Evolutionary conservation across 1,140 invertebrate genomes (phyloP).

Genomic region (Drosophila repleta): DNA sequence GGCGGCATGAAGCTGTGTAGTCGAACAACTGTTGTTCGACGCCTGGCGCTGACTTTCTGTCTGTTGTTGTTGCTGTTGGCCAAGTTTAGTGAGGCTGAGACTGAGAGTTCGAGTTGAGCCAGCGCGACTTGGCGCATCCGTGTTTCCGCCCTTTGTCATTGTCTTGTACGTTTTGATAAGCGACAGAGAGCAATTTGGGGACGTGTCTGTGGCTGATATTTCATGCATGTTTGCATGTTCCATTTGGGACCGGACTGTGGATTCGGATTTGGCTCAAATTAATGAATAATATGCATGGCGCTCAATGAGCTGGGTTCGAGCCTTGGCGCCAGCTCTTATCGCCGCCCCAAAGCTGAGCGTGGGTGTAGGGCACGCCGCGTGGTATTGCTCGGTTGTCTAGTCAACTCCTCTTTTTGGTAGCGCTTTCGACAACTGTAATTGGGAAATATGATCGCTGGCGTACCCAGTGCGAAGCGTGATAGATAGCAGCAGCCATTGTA

Average conservation of each 20-base stretch:
- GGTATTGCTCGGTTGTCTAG: neutral
- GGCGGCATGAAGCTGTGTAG: constrained; percentile 26
- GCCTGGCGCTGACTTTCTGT: constrained; percentile 44
- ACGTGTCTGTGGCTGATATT: constrained; percentile 63
- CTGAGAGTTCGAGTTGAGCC: neutral
- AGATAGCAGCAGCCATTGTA: constrained; percentile 39
- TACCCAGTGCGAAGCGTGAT: constrained; percentile 30
- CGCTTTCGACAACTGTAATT: constrained; percentile 36
- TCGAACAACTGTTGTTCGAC: constrained; percentile 75
- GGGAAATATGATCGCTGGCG: constrained; percentile 34
- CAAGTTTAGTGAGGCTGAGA: constrained; percentile 19
- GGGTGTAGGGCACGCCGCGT: neutral
- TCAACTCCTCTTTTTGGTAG: constrained; percentile 17
- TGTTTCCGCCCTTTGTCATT: constrained; percentile 79
- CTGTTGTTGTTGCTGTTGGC: constrained; percentile 19
- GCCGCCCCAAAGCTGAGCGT: neutral
- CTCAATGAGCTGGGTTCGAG: constrained; percentile 13
- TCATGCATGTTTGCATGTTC: constrained; percentile 71
- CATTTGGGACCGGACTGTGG: constrained; percentile 28
- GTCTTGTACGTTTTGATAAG: constrained; percentile 77
- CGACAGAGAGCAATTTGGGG: constrained; percentile 64
- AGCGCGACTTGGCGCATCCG: constrained; percentile 28
- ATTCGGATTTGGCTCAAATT: constrained; percentile 24
- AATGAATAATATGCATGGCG: constrained; percentile 43
- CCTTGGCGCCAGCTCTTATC: constrained; percentile 41